Evolutionary conservation across 1,140 invertebrate species (phyloP).

Genomic region (Tetramorium simillimum): DNA sequence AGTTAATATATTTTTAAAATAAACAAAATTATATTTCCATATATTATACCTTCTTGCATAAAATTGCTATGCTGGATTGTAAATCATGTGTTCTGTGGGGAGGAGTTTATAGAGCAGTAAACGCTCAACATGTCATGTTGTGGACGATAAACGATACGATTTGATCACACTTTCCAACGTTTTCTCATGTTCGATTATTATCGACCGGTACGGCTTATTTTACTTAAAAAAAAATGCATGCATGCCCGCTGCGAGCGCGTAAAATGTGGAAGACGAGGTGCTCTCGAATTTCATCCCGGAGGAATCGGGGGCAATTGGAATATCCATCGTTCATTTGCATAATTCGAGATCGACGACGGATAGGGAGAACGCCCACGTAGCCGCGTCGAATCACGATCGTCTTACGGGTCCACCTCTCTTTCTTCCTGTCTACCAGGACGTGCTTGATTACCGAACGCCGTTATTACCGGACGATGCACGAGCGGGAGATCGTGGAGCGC

Average conservation of each 20-base stretch:
- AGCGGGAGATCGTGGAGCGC: neutral
- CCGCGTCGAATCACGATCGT: constrained; percentile 63
- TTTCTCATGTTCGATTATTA: neutral
- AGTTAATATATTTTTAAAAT: neutral
- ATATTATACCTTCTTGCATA: neutral
- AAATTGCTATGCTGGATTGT: neutral
- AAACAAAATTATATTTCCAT: neutral
- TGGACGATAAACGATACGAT: neutral
- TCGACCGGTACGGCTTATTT: neutral
- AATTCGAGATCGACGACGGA: constrained; percentile 70
- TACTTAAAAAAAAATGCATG: neutral
- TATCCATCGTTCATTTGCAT: constrained; percentile 63
- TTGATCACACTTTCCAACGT: neutral
- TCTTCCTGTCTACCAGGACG: constrained; percentile 69
- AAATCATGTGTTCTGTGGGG: constrained; percentile 9
- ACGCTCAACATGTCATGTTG: constrained; percentile 3
- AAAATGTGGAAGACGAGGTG: constrained; percentile 12
- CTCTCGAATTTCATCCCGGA: constrained; percentile 51
- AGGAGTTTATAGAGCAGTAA: neutral
- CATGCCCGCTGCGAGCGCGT: neutral
- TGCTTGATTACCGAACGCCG: constrained; percentile 80
- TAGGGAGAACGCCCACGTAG: constrained; percentile 75
- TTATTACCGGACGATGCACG: constrained; percentile 75
- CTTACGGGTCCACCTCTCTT: constrained; percentile 34
- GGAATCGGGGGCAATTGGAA: constrained; percentile 63